Conservation (phyloP, 2,113 vertebrate genomes). For the Pandion haliaetus region DNA sequence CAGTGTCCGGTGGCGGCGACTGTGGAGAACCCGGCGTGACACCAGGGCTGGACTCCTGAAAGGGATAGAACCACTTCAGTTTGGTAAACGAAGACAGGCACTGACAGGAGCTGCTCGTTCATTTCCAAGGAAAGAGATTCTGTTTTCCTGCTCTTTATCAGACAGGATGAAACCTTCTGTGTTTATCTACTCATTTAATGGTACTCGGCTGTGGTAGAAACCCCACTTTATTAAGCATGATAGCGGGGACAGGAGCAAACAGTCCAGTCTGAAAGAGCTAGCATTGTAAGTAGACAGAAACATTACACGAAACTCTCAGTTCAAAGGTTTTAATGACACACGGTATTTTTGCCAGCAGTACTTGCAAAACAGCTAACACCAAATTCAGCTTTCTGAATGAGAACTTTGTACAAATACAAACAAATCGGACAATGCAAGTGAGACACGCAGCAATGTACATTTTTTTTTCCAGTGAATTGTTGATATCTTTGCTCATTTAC, state of each 20-base stretch:
- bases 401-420: not conserved
- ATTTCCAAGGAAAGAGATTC: not conserved
- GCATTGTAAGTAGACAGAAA: not conserved
- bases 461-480: not conserved
- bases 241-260: not conserved
- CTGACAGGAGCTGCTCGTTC: not conserved
- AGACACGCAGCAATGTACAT: not conserved
- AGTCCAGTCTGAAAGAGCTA: not conserved
- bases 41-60: conserved; percentile 84
- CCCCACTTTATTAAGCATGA: not conserved
- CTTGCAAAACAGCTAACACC: not conserved
- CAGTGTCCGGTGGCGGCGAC: conserved; percentile 79
- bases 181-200: not conserved
- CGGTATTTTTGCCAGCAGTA: not conserved
- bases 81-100: not conserved
- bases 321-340: not conserved
- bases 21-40: conserved; percentile 82
- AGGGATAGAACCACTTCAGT: not conserved
- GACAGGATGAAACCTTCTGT: not conserved
- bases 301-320: not conserved
- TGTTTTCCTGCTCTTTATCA: not conserved
- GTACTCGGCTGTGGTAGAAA: not conserved
- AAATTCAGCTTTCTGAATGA: not conserved
- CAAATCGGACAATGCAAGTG: not conserved
- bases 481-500: not conserved